A percentile compares a stretch with the other conserved stretches of the same genome.
Conservation (phyloP, 2,113 vertebrate species). For the Grus americana region DNA sequence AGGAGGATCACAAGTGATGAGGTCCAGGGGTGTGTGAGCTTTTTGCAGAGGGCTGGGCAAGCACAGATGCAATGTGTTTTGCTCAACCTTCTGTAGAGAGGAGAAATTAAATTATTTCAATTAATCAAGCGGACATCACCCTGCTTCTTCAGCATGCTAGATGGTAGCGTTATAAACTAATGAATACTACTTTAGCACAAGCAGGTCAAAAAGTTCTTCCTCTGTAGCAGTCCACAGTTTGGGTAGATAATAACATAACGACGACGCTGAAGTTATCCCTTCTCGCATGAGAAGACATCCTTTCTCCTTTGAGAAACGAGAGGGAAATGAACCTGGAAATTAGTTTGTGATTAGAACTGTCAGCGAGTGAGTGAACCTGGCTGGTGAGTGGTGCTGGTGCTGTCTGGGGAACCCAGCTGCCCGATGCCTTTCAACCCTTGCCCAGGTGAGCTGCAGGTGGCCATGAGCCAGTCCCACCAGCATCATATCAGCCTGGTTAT, state of each 20-base stretch:
- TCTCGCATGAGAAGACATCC: accelerated
- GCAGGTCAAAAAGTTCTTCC: not conserved
- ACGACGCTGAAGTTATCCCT: not conserved
- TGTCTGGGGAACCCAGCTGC: accelerated
- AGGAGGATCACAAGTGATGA: not conserved
- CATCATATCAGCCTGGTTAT: too few species aligned
- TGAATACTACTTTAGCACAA: not conserved
- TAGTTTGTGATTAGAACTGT: not conserved
- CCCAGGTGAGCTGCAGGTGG: too few species aligned
- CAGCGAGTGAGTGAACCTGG: accelerated
- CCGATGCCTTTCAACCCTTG: accelerated
- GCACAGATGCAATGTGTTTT: not conserved
- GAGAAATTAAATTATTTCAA: not conserved
- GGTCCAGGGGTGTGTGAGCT: not conserved
- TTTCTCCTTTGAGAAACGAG: not conserved
- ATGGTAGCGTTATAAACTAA: not conserved
- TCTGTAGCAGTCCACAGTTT: not conserved
- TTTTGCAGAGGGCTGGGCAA: not conserved
- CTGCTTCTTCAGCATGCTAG: not conserved
- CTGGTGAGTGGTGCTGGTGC: accelerated
- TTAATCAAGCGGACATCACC: not conserved
- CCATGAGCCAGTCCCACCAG: accelerated
- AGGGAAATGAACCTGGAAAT: not conserved
- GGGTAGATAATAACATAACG: not conserved
- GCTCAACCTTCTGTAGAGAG: not conserved